Conservation (phyloP, 2,888 invertebrate species). For the Leuctra nigra region DNA sequence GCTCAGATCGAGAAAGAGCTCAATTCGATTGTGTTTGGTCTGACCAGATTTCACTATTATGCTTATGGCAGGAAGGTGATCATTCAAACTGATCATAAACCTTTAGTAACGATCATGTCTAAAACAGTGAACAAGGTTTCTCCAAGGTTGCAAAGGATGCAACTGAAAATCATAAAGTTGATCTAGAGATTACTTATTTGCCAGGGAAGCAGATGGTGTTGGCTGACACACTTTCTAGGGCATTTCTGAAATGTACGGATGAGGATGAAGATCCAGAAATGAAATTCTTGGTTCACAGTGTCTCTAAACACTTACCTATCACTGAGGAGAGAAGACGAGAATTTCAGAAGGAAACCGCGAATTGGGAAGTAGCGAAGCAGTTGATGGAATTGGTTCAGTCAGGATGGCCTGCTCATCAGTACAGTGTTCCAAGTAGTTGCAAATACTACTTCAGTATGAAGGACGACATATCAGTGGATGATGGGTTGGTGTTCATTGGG, state of each 20-base stretch:
- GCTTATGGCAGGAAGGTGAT: background rate
- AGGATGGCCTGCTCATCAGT: background rate
- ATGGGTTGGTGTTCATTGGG: slow-evolving; percentile 13
- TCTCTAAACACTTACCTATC: slow-evolving; percentile 1
- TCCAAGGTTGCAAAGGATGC: background rate
- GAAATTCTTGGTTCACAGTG: background rate
- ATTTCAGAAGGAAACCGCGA: background rate
- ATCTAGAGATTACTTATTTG: background rate
- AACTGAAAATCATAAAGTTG: background rate
- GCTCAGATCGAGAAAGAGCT: slow-evolving; percentile 34
- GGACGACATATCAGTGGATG: background rate
- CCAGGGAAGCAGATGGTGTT: background rate
- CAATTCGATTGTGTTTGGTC: slow-evolving; percentile 12
- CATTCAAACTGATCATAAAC: background rate
- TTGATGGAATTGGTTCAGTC: background rate
- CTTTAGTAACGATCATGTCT: background rate
- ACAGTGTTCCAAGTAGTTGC: background rate
- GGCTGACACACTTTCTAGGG: background rate
- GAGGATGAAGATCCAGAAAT: background rate
- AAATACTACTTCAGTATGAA: background rate
- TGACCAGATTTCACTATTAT: slow-evolving; percentile 15
- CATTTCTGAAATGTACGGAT: background rate
- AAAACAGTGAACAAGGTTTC: slow-evolving; percentile 8
- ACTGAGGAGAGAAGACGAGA: background rate
- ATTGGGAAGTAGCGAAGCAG: background rate